phyloP scores from a whole-genome alignment of 2,888 invertebrate genomes.

The Morpho helenor region DNA sequence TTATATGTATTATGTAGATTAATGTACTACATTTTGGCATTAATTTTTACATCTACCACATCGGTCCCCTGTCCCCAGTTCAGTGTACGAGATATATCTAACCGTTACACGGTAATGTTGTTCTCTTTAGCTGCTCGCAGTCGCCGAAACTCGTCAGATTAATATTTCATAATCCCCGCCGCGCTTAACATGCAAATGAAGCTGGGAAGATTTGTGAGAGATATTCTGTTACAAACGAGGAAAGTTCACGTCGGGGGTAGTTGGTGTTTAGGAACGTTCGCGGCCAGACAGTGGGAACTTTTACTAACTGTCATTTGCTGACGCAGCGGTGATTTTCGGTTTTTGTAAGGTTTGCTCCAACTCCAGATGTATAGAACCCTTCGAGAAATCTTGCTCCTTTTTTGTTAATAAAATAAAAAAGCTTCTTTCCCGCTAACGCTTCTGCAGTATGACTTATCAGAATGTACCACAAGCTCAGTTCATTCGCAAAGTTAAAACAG shows the following conservation, averaged over 20 bases:
- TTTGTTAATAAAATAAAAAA: too few species aligned
- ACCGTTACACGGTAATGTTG: background rate
- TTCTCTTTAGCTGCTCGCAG: conserved; percentile 8
- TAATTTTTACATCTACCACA: too few species aligned
- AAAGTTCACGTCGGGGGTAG: conserved; percentile 1
- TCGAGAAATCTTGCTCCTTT: too few species aligned
- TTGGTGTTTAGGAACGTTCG: background rate
- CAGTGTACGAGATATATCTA: background rate
- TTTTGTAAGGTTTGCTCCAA: background rate
- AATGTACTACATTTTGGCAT: too few species aligned
- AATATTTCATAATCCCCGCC: conserved; percentile 22
- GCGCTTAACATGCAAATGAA: conserved; percentile 20
- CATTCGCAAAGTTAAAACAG: too few species aligned
- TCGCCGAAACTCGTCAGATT: conserved; percentile 15
- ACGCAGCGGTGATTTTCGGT: background rate
- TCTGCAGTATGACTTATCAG: too few species aligned
- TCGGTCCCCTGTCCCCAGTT: too few species aligned
- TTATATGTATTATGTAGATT: too few species aligned
- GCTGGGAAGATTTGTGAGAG: conserved; percentile 14
- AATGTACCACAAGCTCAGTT: too few species aligned
- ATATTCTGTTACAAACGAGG: conserved; percentile 12
- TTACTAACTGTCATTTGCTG: conserved; percentile 2
- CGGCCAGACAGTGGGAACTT: conserved; percentile 7
- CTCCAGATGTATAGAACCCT: too few species aligned
- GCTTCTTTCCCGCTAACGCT: too few species aligned